A percentile compares a stretch with the other conserved stretches of the same genome.
Conservation (phyloP, 2,888 invertebrate genomes). For the Acrobasis consociella region DNA sequence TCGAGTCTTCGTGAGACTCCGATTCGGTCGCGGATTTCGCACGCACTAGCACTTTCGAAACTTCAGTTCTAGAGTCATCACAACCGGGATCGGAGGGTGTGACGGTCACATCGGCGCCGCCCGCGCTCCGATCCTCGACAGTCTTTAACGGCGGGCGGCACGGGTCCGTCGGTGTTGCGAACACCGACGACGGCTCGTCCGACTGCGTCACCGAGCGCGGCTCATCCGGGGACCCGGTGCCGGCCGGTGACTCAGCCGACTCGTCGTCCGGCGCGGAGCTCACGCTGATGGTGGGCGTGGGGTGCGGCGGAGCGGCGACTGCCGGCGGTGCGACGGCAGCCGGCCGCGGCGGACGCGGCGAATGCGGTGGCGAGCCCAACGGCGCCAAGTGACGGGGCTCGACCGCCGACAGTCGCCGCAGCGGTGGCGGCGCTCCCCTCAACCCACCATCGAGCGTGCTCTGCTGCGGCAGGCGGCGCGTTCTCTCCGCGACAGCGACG, state of each 20-base stretch:
- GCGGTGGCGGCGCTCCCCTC: constrained; percentile 74
- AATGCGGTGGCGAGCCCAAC: constrained; percentile 70
- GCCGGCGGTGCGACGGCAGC: constrained; percentile 51
- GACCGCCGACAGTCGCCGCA: constrained; percentile 73
- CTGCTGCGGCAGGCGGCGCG: constrained; percentile 86
- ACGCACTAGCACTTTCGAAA: constrained; percentile 42
- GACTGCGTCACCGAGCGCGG: constrained; percentile 64
- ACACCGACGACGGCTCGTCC: constrained; percentile 74
- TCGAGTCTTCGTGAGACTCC: constrained; percentile 46
- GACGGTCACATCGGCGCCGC: constrained; percentile 32
- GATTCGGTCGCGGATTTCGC: constrained; percentile 37
- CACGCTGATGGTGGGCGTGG: constrained; percentile 85
- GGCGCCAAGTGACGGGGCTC: constrained; percentile 84
- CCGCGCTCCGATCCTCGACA: constrained; percentile 37
- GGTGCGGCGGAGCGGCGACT: constrained; percentile 60
- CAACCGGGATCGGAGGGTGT: constrained; percentile 37
- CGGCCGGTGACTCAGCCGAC: constrained; percentile 53
- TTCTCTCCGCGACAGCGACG: constrained; percentile 81
- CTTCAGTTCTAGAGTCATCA: constrained; percentile 43
- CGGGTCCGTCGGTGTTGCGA: constrained; percentile 70
- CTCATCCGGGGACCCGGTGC: constrained; percentile 61
- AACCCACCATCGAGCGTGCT: constrained; percentile 86
- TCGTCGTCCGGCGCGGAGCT: constrained; percentile 87
- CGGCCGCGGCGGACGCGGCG: constrained; percentile 64
- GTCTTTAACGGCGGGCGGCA: constrained; percentile 38